Base-by-base conservation (phyloP, 2,797 vertebrate genomes). In the Labeo calbasu region DNA sequence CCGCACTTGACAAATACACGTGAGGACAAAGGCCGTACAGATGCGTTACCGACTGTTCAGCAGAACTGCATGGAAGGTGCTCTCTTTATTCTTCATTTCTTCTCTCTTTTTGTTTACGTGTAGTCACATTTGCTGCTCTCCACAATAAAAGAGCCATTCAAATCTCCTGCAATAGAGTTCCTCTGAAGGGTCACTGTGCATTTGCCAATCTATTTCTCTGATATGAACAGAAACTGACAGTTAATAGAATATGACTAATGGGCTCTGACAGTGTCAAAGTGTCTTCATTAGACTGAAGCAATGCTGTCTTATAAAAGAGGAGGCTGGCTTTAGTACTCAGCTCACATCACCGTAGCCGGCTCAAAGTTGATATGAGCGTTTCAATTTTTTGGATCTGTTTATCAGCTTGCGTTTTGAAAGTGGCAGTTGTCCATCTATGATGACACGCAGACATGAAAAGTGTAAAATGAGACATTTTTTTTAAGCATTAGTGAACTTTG, bases 211-310 rank as follows among this genome's bases (percentile, higher is more conserved):
- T 81, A 88, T 80, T 79, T 78, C 68, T 50, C 57, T 79, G 68
- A 82, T 84, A 69, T 40, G 86, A 87, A 75, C 59, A 46, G 50
- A 83, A 77, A 61, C 83, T 77, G 86, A 79, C 84, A 85, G 86
- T 86, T 94, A 94, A 94, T 94, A 87, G 90, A 92, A 92, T 90
- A 90, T 94, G 95, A 95, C 91, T 92, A 93, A 96, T 93, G 89
- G 66, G 80, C 88, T 90, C 85, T 93, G 94, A 95, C 93, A 92
- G 92, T 91, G 88, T 87, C 88, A 85, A 90, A 90, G 92, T 91
- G 85, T 93, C 89, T 92, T 90, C 89, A 92, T 94, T 89, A 89
- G 82, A 86, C 82, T 85, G 66, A 51, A 81, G 65, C 63, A 68
- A 76, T 80, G 80, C 89, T 84, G 82, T 86, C 83, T 89, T 79